Conservation (phyloP, 2,113 vertebrate genomes). For the Cephalopterus ornatus region DNA sequence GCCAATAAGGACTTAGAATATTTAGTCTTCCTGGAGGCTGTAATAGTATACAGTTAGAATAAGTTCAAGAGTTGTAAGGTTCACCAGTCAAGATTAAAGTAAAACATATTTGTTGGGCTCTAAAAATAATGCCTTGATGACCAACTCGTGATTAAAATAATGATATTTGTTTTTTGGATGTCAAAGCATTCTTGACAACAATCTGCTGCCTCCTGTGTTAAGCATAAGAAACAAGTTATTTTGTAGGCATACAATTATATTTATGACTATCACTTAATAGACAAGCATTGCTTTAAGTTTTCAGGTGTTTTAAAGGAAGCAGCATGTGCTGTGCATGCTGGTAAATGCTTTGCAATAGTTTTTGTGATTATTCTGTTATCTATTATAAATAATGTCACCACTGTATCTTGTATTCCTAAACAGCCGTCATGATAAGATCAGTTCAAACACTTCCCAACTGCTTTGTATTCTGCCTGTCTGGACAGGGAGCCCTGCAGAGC, state of each 20-base stretch:
- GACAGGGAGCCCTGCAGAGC: background rate
- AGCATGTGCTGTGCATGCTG: background rate
- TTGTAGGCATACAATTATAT: background rate
- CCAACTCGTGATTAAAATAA: background rate
- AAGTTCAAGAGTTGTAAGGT: background rate
- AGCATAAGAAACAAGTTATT: background rate
- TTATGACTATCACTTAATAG: background rate
- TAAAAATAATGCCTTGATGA: background rate
- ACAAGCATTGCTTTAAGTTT: background rate
- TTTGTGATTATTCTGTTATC: background rate
- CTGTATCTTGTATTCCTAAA: background rate
- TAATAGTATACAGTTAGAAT: background rate
- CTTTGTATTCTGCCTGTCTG: conserved; percentile 20
- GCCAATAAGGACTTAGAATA: background rate
- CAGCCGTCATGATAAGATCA: background rate
- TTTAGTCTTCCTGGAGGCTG: background rate
- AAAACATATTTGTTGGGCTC: background rate
- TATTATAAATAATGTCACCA: background rate
- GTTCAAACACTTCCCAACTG: background rate
- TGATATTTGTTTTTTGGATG: background rate
- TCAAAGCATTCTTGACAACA: background rate
- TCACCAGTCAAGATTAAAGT: background rate
- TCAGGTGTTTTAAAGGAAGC: background rate
- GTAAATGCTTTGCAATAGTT: background rate
- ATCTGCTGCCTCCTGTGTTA: background rate